Evolutionary conservation across 2,797 vertebrate species (phyloP).

Genomic region (Pantherophis vulpinus): DNA sequence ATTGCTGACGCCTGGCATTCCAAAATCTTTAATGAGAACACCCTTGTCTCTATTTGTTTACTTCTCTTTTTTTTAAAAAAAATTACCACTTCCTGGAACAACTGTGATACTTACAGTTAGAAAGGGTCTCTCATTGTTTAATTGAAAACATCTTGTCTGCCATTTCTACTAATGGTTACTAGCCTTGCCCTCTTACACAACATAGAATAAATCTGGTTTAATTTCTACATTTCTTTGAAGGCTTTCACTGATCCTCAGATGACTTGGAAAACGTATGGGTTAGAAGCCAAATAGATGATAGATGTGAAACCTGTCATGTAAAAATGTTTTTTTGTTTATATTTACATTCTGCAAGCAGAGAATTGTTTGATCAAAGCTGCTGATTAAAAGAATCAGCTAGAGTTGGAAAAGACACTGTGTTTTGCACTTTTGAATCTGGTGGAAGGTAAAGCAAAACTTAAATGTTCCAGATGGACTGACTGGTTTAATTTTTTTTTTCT

Average conservation of each 20-base stretch:
- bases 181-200: background rate
- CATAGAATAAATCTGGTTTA: background rate
- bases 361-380: slow-evolving; percentile 30
- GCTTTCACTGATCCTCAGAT: background rate
- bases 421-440: slow-evolving; percentile 60
- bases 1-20: background rate
- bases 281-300: slow-evolving; percentile 46
- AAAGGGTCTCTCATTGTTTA: background rate
- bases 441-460: slow-evolving; percentile 44
- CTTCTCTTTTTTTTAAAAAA: background rate
- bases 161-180: background rate
- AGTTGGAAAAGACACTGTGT: slow-evolving; percentile 49
- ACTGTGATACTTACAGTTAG: background rate
- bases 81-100: background rate
- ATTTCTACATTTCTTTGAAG: background rate
- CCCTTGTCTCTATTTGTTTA: background rate
- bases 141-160: background rate
- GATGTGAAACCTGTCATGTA: slow-evolving; percentile 40
- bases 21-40: background rate
- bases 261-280: background rate
- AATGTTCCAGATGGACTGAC: slow-evolving; percentile 55
- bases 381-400: slow-evolving; percentile 61
- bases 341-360: slow-evolving; percentile 56
- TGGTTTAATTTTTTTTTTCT: slow-evolving; percentile 59
- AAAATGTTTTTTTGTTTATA: slow-evolving; percentile 58